These are phyloP conservation scores for Anarrhichthys ocellatus DNA, from an alignment of 2,113 vertebrate species.

Conservation along the genomic window DNA sequence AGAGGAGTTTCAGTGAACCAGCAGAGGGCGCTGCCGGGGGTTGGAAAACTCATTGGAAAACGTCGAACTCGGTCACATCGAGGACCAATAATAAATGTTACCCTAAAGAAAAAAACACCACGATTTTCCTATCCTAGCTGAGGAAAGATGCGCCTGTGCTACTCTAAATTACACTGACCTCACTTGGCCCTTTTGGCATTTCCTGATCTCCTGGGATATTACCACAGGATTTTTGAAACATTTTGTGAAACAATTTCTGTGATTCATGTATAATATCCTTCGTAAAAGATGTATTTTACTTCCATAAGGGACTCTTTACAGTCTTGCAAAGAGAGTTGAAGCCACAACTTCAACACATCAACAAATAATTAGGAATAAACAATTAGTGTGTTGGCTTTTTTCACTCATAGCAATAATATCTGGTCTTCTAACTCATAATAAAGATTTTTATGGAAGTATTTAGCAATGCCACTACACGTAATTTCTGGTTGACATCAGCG, in stretches of 20 bases:
- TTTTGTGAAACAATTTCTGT: constrained; percentile 32
- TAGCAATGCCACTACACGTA: not conserved
- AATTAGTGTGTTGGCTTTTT: not conserved
- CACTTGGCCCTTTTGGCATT: constrained; percentile 14
- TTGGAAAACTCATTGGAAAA: not conserved
- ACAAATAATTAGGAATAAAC: constrained; percentile 10
- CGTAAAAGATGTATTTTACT: constrained; percentile 19
- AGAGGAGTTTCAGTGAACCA: constrained; percentile 36
- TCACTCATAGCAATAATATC: constrained; percentile 4
- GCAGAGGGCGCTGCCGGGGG: constrained; percentile 69
- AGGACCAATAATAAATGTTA: constrained; percentile 44
- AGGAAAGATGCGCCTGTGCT: constrained; percentile 11
- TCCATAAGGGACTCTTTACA: constrained; percentile 26
- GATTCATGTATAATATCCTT: constrained; percentile 36
- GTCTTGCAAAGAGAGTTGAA: constrained; percentile 5
- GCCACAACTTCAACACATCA: constrained; percentile 13
- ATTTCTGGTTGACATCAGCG: constrained; percentile 16
- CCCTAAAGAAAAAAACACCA: constrained; percentile 28
- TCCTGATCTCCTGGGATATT: constrained; percentile 30
- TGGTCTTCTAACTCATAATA: constrained; percentile 16
- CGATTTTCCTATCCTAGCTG: constrained; percentile 1
- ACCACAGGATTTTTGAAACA: not conserved
- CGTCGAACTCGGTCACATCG: not conserved
- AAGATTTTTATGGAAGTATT: constrained; percentile 21
- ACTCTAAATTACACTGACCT: constrained; percentile 37